Conservation (phyloP, 2,797 vertebrate genomes). For the Poeciliopsis infans region DNA sequence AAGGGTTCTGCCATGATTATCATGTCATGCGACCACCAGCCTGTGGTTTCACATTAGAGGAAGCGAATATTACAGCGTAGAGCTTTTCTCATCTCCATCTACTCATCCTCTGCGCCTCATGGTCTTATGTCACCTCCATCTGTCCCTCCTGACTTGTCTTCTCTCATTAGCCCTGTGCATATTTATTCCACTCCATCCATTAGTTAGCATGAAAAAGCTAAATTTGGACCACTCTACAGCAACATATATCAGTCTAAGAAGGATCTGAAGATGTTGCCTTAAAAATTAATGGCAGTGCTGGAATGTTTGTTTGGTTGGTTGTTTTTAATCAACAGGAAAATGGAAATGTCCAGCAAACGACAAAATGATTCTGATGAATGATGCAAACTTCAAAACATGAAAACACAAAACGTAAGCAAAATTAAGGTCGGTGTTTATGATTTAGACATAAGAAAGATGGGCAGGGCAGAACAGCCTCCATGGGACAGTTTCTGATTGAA, state of each 20-base stretch:
- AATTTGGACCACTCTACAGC: neutral
- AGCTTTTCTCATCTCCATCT: conserved; percentile 31
- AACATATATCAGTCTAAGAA: neutral
- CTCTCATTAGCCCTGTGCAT: neutral
- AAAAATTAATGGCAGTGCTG: neutral
- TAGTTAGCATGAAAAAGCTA: neutral
- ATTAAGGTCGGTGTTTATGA: neutral
- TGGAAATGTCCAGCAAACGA: neutral
- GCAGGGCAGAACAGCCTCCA: neutral
- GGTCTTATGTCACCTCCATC: conserved; percentile 39
- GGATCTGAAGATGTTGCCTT: neutral
- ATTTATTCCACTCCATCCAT: neutral
- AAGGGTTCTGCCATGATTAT: conserved; percentile 45
- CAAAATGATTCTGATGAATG: neutral
- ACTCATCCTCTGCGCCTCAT: neutral
- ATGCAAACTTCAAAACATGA: neutral
- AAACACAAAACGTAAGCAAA: neutral
- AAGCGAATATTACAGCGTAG: conserved; percentile 30
- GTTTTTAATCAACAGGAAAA: neutral
- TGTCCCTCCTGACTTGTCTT: conserved; percentile 27
- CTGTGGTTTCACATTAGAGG: conserved; percentile 21
- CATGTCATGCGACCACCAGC: conserved; percentile 37
- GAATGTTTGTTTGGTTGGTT: neutral
- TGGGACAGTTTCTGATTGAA: neutral
- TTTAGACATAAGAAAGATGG: neutral